Evolutionary conservation across 2,113 vertebrate species (phyloP), one percentile per base, ranked within the genome.

Genomic region (Aegotheles bennettii): DNA sequence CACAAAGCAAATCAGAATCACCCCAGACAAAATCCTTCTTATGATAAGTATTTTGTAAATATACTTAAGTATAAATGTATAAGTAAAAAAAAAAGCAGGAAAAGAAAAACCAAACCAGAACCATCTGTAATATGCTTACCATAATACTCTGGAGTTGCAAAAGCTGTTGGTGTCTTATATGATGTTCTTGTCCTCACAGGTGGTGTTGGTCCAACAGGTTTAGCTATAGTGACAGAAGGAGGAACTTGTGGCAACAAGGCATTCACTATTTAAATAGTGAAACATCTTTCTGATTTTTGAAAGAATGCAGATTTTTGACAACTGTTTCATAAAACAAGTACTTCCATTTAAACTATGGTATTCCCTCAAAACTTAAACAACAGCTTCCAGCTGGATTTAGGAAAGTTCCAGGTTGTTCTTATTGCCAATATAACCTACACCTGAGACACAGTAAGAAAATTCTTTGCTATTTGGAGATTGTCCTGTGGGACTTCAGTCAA

Each of bases 91-190:
- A 65, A 3, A 16, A 36, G 24, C 24, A 50, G 18, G 35, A 18
- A 65, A 23, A 24, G 6, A 42, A 29, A 71, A 82, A 57, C 33
- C 33, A 57, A 51, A 74, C 42, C 35, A 61, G 56, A 74, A 47
- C 35, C 35, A 15, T 31, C 56, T 57, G 8, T 53, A 56, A 63
- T 56, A 88, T 78, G 48, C 98, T 98, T 59, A 98, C 98, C 97
- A 42, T 97, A 77, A 54, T 98, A 97, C 29, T 98, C 98, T 73
- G 95, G 97, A 25, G 97, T 98, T 89, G 98, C 95, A 86, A 98
- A 96, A 93, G 65, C 97, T 57, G 98, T 98, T 50, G 98, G 98
- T 3, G 75, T 82, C 94, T 97, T 98, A 90, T 90, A 94, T 24
- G 96, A 77, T 1, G 48, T 92, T 69, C 96, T 97, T 93, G 77